Evolutionary conservation across 2,113 vertebrate genomes (phyloP), one percentile per base, ranked within the genome.

Genomic region (Sinocyclocheilus grahami): DNA sequence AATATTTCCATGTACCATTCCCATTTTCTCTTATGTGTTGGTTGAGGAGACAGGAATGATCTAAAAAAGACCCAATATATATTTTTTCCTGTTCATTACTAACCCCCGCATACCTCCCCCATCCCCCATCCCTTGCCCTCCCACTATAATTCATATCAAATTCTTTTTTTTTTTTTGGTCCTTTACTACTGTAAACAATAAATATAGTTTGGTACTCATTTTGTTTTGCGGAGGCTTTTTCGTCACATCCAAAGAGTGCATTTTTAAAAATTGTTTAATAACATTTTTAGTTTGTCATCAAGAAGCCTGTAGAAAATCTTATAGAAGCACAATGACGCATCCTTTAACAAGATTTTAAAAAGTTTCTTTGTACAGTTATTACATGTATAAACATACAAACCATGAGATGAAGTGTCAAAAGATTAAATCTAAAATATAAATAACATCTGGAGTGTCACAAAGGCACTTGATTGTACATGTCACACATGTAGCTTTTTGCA

Each of bases 161-260:
- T n/a, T n/a, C n/a, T n/a, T 39, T 67, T 30, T 39, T 39, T 39
- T 39, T 6, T 39, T 39, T 95, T 96, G 91, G 95, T 95, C 94
- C 95, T 96, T 96, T 94, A 95, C 95, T 96, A 94, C 91, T 95
- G 95, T 95, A 95, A 91, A 94, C 96, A 96, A 96, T 96, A 96
- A 96, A 96, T 95, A 94, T 96, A 96, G 95, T 95, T 95, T 94
- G 95, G 92, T 96, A 95, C 94, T 94, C 94, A 92, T 95, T 92
- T 90, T 53, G 14, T 33, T 82, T 42, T 71, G 65, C 53, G 39
- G n/a, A 12, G 0, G 51, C 11, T 78, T 71, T 13, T 18, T 78
- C 53, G n/a, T 69, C 20, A 37, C 37, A 30, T 69, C 14, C 30
- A 69, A 16, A 69, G 27, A 69, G 51, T 24, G 65, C 37, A 4